Conservation (phyloP, 2,113 vertebrate species). For the Chinchilla lanigera region DNA sequence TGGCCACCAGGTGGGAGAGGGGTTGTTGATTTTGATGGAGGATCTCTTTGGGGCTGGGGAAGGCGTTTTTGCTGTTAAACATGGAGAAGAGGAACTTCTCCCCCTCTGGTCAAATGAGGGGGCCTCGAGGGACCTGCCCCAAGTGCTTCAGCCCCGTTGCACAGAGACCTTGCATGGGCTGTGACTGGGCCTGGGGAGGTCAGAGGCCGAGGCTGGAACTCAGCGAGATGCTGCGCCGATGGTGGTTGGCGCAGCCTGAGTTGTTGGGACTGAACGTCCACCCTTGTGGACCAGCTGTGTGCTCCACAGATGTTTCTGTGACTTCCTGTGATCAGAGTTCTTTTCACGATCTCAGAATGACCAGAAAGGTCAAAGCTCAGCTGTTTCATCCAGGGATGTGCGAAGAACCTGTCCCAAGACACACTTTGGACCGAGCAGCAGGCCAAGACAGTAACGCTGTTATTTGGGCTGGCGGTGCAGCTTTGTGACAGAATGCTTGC, state of each 20-base stretch:
- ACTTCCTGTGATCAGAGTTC: not conserved
- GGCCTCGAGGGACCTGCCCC: not conserved
- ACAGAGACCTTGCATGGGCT: not conserved
- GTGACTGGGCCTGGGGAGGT: not conserved
- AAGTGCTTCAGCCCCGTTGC: not conserved
- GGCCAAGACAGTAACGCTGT: not conserved
- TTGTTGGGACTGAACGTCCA: not conserved
- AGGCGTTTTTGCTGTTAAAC: not conserved
- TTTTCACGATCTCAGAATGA: not conserved
- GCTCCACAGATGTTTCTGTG: not conserved
- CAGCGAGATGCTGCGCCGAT: not conserved
- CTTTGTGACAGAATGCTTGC: not conserved
- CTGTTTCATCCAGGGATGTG: not conserved
- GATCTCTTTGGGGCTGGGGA: not conserved
- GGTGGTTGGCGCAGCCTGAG: not conserved
- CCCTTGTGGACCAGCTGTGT: not conserved
- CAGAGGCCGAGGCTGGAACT: not conserved
- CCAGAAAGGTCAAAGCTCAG: not conserved
- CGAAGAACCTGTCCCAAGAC: not conserved
- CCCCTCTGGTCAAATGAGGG: not conserved
- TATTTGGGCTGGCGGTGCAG: not conserved
- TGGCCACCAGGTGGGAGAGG: not conserved
- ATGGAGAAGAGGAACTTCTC: not conserved
- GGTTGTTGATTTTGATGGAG: not conserved
- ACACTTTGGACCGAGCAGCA: not conserved